phyloP scores from a whole-genome alignment of 2,888 invertebrate species.

The Hyposoter dolosus region DNA sequence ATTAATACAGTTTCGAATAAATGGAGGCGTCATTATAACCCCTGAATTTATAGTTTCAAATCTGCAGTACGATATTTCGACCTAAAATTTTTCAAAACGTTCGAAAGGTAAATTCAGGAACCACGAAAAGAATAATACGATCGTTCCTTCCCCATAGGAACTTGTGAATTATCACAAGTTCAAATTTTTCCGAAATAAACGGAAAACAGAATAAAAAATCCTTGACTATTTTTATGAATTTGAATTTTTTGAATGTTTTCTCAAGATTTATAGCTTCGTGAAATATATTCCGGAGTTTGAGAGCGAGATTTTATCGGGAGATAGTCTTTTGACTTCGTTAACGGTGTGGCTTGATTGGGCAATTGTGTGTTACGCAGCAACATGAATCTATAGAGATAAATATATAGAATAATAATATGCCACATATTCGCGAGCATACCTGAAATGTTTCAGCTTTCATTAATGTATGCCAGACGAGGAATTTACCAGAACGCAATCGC shows the following conservation, averaged over 20 bases:
- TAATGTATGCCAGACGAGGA: constrained; percentile 12
- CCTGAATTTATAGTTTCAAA: not conserved
- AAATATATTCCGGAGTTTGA: not conserved
- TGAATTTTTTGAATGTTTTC: constrained; percentile 10
- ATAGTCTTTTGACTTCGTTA: constrained; percentile 34
- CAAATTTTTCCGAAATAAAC: not conserved
- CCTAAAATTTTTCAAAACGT: not conserved
- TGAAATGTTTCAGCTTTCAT: constrained; percentile 18
- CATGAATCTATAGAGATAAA: not conserved
- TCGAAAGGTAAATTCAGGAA: not conserved
- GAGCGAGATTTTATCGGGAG: constrained; percentile 22
- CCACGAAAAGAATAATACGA: too few relatives aligned
- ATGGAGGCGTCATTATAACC: not conserved
- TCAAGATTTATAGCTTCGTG: not conserved
- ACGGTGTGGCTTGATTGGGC: constrained; percentile 25
- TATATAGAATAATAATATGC: not conserved
- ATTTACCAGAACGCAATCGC: constrained; percentile 33
- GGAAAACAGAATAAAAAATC: not conserved
- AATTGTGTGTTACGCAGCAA: constrained; percentile 14
- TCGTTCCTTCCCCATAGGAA: too few relatives aligned
- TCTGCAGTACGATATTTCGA: not conserved
- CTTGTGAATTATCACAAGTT: not conserved
- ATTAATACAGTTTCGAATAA: not conserved
- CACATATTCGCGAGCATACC: constrained; percentile 46
- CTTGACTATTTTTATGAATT: not conserved